These are phyloP conservation scores for Phyto melanocephala DNA, from an alignment of 2,888 invertebrate species.

Conservation along the genomic window DNA sequence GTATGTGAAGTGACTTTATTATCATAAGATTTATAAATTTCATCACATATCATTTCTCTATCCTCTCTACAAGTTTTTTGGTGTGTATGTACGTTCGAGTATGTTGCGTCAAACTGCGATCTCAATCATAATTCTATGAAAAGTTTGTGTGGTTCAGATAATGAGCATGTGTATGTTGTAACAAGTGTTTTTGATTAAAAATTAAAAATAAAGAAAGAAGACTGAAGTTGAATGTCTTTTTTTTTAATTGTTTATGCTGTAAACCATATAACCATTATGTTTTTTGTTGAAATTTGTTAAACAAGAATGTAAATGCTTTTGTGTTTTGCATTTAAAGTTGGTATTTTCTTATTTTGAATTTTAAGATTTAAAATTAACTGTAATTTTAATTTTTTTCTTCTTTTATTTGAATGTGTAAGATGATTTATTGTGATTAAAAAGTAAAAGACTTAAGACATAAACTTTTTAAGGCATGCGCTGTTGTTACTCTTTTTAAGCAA, in stretches of 20 bases:
- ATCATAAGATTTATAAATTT: slow-evolving; percentile 33
- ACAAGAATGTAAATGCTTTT: slow-evolving; percentile 31
- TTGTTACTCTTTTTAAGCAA: slow-evolving; percentile 20
- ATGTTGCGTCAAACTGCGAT: slow-evolving; percentile 67
- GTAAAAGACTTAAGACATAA: slow-evolving; percentile 1
- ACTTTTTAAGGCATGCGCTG: background rate
- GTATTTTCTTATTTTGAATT: background rate
- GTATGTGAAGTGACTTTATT: slow-evolving; percentile 33
- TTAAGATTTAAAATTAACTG: background rate
- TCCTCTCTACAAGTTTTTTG: slow-evolving; percentile 66
- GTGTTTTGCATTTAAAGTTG: slow-evolving; percentile 53
- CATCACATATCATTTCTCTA: slow-evolving; percentile 69
- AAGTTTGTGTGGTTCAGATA: slow-evolving; percentile 68
- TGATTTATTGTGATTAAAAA: background rate
- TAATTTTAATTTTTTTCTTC: slow-evolving; percentile 5
- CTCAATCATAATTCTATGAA: slow-evolving; percentile 74
- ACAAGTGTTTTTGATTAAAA: slow-evolving; percentile 56
- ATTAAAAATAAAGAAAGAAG: slow-evolving; percentile 9
- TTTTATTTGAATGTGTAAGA: background rate
- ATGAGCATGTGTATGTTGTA: slow-evolving; percentile 40
- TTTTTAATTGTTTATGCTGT: slow-evolving; percentile 1
- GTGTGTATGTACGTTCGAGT: slow-evolving; percentile 54
- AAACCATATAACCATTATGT: slow-evolving; percentile 18
- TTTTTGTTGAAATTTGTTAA: slow-evolving; percentile 33
- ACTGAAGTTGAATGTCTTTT: background rate